Evolutionary conservation across 2,113 vertebrate species (phyloP), one percentile per base, ranked within the genome.

Genomic region (Tragelaphus strepsiceros): DNA sequence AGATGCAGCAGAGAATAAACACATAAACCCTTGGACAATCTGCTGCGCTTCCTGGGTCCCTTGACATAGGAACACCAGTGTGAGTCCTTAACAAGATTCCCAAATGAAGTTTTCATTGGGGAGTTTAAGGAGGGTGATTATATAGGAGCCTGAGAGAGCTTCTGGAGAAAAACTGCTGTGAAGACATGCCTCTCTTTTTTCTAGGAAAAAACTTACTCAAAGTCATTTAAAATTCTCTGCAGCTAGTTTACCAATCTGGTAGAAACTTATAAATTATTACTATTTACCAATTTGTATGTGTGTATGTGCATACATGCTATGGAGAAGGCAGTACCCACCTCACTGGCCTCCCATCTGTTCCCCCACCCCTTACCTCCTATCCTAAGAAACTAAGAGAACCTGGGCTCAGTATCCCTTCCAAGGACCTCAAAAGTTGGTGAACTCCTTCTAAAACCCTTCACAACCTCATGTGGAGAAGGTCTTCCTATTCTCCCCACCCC

Each of bases 21-120:
- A 61, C n/a, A 61, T 11, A 53, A 53, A 43, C 53, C 2, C 53
- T 32, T 12, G 24, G 24, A 39, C 43, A 17, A 46, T 6, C 49
- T n/a, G 5, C 30, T 54, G 8, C 1, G 0, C 14, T 4, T 90
- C 17, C 16, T 8, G 86, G 39, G 21, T 71, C 22, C 1, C 0
- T 67, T 59, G 2, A 22, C 51, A 15, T 26, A 30, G 35, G n/a
- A 30, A 54, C 22, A 6, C n/a, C 2, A 14, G 10, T 43, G 58
- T 4, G 3, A 59, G 32, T 24, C 2, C 46, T 64, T 15, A 6
- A 77, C 19, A 19, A 26, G 43, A 15, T n/a, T 77, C 21, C 61
- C 30, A 26, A 49, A 30, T 35, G 39, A 62, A 26, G 8, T 59
- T 64, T 59, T 74, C 62, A 74, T 1, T 32, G 26, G 74, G 62